A percentile compares a stretch with the other conserved stretches of the same genome.
phyloP scores from a whole-genome alignment of 2,797 vertebrate genomes.

The Sebastes taczanowskii region DNA sequence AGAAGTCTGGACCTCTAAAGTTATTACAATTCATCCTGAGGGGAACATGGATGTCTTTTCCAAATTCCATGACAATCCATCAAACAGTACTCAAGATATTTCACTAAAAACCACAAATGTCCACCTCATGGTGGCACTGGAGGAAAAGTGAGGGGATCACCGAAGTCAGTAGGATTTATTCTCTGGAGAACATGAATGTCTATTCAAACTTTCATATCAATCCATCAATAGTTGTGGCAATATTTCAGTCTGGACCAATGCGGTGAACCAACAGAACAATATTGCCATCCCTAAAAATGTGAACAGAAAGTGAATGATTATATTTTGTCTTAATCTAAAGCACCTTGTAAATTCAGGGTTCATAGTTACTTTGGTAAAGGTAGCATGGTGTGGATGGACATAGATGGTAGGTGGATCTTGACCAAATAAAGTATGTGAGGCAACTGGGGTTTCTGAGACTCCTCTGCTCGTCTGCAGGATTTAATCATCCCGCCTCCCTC shows the following conservation, averaged over 20 bases:
- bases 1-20: too few relatives aligned
- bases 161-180: fast-evolving
- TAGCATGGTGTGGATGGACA: neutral
- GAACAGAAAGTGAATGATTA: neutral
- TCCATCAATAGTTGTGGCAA: neutral
- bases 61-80: too few relatives aligned
- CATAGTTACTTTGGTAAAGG: neutral
- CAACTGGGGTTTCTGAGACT: slow-evolving; percentile 1
- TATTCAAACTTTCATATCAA: neutral
- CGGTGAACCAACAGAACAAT: neutral
- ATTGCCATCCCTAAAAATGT: neutral
- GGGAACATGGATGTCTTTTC: too few relatives aligned
- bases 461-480: slow-evolving; percentile 14
- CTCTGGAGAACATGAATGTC: neutral
- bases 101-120: too few relatives aligned
- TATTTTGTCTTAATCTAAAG: neutral
- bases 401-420: neutral
- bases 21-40: too few relatives aligned
- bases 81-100: too few relatives aligned
- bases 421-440: neutral
- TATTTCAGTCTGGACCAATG: neutral
- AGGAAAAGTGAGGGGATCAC: too few relatives aligned
- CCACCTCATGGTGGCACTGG: too few relatives aligned
- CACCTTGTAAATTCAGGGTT: neutral
- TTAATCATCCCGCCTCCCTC: slow-evolving; percentile 30